phyloP scores from a whole-genome alignment of 2,888 invertebrate genomes.

The Acanthacorydalis orientalis region DNA sequence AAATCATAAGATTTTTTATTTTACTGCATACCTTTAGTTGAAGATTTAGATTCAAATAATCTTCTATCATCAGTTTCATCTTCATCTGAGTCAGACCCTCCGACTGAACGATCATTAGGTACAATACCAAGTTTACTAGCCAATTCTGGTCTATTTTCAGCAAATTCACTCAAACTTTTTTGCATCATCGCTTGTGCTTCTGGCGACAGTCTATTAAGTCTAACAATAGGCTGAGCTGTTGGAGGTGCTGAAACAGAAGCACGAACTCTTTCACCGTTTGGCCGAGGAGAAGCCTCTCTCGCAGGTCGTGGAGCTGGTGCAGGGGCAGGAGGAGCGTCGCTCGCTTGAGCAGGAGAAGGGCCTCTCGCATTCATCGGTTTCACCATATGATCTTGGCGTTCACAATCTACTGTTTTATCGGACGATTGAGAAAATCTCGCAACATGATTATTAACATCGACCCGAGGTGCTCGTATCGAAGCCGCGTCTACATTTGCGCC shows the following conservation, averaged over 20 bases:
- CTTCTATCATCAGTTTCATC: slow-evolving; percentile 7
- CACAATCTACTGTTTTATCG: neutral
- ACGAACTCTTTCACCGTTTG: slow-evolving; percentile 18
- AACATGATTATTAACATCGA: neutral
- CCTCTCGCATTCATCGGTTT: slow-evolving; percentile 18
- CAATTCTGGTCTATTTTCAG: slow-evolving; percentile 39
- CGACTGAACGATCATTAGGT: slow-evolving; percentile 8
- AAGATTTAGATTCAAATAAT: neutral
- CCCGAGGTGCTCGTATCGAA: neutral
- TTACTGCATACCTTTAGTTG: neutral
- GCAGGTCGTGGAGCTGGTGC: slow-evolving; percentile 34
- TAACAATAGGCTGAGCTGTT: slow-evolving; percentile 40
- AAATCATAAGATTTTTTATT: too few relatives aligned
- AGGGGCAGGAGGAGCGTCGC: slow-evolving; percentile 30
- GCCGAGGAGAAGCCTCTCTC: slow-evolving; percentile 29
- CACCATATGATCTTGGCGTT: slow-evolving; percentile 1
- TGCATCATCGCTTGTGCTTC: slow-evolving; percentile 45
- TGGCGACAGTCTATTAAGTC: slow-evolving; percentile 38
- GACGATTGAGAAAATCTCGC: neutral
- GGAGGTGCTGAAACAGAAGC: slow-evolving; percentile 6
- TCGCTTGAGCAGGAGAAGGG: slow-evolving; percentile 44
- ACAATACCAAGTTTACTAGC: slow-evolving; percentile 39
- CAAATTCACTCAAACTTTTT: slow-evolving; percentile 44
- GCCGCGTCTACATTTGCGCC: neutral
- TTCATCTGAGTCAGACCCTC: slow-evolving; percentile 7